Conservation (phyloP, 2,113 vertebrate genomes). For the Cochlearius cochlearius region DNA sequence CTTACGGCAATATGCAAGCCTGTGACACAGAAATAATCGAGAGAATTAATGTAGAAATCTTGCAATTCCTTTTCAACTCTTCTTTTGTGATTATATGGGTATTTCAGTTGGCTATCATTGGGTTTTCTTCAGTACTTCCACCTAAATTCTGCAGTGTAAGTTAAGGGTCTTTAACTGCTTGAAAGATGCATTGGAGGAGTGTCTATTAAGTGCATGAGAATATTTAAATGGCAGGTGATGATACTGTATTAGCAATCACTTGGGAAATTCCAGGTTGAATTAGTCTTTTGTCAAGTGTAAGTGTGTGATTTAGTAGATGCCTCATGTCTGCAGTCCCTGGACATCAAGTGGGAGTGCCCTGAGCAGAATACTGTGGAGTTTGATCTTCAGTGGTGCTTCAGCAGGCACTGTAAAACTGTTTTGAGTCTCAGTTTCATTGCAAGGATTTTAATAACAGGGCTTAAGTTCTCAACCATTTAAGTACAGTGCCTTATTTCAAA, state of each 20-base stretch:
- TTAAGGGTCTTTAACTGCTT: neutral
- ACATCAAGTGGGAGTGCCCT: neutral
- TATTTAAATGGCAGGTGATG: neutral
- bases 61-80: neutral
- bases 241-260: neutral
- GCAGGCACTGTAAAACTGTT: neutral
- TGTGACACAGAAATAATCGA: neutral
- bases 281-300: neutral
- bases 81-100: neutral
- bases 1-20: neutral
- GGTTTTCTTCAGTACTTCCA: neutral
- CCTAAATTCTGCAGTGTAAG: neutral
- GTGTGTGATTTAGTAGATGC: neutral
- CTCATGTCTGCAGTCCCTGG: neutral
- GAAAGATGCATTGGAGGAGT: neutral
- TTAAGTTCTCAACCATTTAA: neutral
- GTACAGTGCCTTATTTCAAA: neutral
- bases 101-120: neutral
- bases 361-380: neutral
- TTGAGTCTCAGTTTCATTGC: neutral
- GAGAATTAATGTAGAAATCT: constrained; percentile 12
- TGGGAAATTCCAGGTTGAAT: neutral
- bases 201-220: neutral
- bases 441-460: neutral
- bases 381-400: neutral